These are phyloP conservation scores for Mesocricetus auratus DNA, from an alignment of 2,113 vertebrate species.

Conservation along the genomic window DNA sequence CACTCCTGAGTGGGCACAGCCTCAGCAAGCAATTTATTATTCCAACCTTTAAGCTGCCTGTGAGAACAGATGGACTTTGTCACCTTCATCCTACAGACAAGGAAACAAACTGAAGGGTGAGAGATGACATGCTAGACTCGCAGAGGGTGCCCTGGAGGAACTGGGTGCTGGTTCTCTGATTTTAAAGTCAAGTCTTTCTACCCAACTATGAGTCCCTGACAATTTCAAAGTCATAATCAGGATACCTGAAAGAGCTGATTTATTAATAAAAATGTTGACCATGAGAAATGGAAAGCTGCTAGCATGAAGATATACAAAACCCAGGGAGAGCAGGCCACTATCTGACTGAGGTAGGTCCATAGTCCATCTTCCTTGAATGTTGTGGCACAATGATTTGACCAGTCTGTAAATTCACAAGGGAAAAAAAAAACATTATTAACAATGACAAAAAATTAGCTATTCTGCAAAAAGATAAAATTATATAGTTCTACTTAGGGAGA, in stretches of 20 bases:
- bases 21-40: slow-evolving; percentile 2
- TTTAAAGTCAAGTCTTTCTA: slow-evolving; percentile 48
- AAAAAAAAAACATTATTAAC: slow-evolving; percentile 30
- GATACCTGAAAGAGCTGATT: slow-evolving; percentile 96
- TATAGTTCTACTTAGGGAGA: not conserved
- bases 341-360: slow-evolving; percentile 87
- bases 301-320: slow-evolving; percentile 90
- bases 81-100: slow-evolving; percentile 32
- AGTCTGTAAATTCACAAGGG: slow-evolving; percentile 88
- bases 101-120: slow-evolving; percentile 9
- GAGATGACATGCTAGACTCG: not conserved
- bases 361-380: slow-evolving; percentile 88
- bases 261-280: slow-evolving; percentile 89
- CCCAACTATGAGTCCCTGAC: not conserved
- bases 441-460: slow-evolving; percentile 12
- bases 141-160: not conserved
- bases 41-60: slow-evolving; percentile 14
- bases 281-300: slow-evolving; percentile 89
- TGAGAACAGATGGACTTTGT: not conserved
- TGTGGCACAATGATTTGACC: slow-evolving; percentile 89
- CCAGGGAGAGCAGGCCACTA: slow-evolving; percentile 93
- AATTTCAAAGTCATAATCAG: slow-evolving; percentile 42
- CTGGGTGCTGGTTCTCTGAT: not conserved
- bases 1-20: not conserved
- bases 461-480: slow-evolving; percentile 34